Percentiles rank a stretch among this genome's conserved stretches.
Evolutionary conservation across 2,888 invertebrate genomes (phyloP).

Genomic region (Stictocephala bisonia): DNA sequence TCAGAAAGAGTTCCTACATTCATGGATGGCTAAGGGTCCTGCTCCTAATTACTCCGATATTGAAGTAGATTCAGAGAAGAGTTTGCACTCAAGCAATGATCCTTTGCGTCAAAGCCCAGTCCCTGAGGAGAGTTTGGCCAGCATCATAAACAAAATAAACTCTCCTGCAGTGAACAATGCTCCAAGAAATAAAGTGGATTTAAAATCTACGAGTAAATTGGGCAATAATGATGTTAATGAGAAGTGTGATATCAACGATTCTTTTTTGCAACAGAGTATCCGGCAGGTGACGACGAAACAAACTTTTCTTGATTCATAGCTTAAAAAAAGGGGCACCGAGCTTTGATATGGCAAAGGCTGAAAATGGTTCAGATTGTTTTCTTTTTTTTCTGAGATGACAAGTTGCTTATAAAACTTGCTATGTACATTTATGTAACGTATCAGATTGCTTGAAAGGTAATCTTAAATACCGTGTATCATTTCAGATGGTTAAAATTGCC

Average conservation of each 20-base stretch:
- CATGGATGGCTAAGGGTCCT: constrained; percentile 23
- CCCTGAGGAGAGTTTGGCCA: constrained; percentile 35
- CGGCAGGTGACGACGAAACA: constrained; percentile 21
- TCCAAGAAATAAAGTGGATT: too few relatives aligned
- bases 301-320: background rate
- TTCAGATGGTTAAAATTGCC: too few relatives aligned
- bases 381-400: too few relatives aligned
- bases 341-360: background rate
- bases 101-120: background rate
- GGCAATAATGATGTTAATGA: too few relatives aligned
- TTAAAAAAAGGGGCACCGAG: background rate
- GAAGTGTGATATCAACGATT: too few relatives aligned
- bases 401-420: too few relatives aligned
- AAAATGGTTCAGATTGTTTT: too few relatives aligned
- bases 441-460: too few relatives aligned
- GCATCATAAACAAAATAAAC: constrained; percentile 44
- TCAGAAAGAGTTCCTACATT: constrained; percentile 25
- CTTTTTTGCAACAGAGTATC: constrained; percentile 8
- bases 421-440: too few relatives aligned
- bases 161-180: too few relatives aligned
- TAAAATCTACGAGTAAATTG: too few relatives aligned
- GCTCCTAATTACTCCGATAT: background rate
- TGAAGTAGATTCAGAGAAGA: constrained; percentile 6
- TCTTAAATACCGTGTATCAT: too few relatives aligned
- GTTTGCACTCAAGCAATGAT: constrained; percentile 4